Base-by-base conservation (phyloP, 1,140 invertebrate species). In the Heliconius congener region DNA sequence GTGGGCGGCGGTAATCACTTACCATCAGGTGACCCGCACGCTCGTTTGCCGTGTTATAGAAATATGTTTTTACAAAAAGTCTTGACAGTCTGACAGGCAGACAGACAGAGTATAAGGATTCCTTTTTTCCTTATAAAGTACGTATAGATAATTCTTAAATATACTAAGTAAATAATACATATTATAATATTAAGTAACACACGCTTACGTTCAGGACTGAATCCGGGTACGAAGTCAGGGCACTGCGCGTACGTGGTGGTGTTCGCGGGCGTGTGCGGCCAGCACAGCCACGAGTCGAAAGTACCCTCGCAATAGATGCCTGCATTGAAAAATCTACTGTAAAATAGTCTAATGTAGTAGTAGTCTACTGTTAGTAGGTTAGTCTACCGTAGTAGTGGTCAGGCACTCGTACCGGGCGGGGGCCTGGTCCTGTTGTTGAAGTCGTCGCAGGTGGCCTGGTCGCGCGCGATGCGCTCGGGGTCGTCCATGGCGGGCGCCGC, bases 241-340 rank as follows among this genome's bases (percentile, higher is more conserved):
- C 98, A 98, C 18, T 95, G 95, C 60, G 96, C 95, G 86, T 95
- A 96, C 11, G 96, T 97, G 42, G 95, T 96, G 71, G 92, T 90
- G 85, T 97, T 97, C 34, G 98, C 97, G 9, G 95, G 94, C 8
- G 98, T 98, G 87, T 96, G 96, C 34, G 97, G 97, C 98, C 98
- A 98, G 89, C 98, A 99, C 8, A 96, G 96, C 97, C 97, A 98
- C 66, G 97, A 96, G 93, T 99, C 98, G 93, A 97, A 99, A 4
- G 96, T 96, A 73, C 96, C 95, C 39, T 94, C 95, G 90, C 98
- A 98, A 89, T 96, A 97, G 46, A 95, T 83, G 60, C 95, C 96
- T 95, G 70, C 70, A 37, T 13, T 42, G 8, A 42, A 42, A 42
- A 42, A 3, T 42, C 39, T 42, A 42, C 1, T 42, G 39, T 42